phyloP scores from a whole-genome alignment of 2,113 vertebrate species.

The Ailuropoda melanoleuca region DNA sequence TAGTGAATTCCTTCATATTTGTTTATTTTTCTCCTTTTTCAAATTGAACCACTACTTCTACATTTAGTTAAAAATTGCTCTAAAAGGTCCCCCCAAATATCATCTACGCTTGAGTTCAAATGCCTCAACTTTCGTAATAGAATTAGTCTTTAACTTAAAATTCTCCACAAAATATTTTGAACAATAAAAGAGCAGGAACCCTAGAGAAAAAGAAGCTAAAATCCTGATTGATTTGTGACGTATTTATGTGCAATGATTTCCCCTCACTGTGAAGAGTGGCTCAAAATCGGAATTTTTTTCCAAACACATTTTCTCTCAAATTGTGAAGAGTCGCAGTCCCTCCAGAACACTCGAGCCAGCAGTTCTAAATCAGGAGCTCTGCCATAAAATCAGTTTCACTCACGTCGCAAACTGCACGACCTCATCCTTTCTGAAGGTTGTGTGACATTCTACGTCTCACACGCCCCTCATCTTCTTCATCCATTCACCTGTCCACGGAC shows the following conservation, averaged over 20 bases:
- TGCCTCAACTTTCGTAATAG: neutral
- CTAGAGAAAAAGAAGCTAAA: neutral
- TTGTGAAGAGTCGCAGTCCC: neutral
- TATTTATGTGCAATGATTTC: neutral
- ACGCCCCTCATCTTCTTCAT: neutral
- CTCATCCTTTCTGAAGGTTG: neutral
- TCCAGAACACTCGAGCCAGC: neutral
- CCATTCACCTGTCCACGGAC: neutral
- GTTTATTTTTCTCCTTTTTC: neutral
- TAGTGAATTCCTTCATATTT: neutral
- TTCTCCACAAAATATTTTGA: neutral
- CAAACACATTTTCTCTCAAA: constrained; percentile 19
- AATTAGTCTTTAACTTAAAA: neutral
- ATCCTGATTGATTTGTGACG: neutral
- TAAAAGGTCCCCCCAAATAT: neutral
- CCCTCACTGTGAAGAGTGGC: neutral
- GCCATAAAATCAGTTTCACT: neutral
- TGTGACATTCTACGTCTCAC: neutral
- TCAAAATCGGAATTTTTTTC: neutral
- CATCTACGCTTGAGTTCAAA: neutral
- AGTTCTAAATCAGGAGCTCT: neutral
- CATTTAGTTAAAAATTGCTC: neutral
- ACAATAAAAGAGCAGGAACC: neutral
- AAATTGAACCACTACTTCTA: neutral
- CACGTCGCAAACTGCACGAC: neutral